Base-by-base conservation (phyloP, 2,888 invertebrate genomes). In the Perizoma affinitatum region DNA sequence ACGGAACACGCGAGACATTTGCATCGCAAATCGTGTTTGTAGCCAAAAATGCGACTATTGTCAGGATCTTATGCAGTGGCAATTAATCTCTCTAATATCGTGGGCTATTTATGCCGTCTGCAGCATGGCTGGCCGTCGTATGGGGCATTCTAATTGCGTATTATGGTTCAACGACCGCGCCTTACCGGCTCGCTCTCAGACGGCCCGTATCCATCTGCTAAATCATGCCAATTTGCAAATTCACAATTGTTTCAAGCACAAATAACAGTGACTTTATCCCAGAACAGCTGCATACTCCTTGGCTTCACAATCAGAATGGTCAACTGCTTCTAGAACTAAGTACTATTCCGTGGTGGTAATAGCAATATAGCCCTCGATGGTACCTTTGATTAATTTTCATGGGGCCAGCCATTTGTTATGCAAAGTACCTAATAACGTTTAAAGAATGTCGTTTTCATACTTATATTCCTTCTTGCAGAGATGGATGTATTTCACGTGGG, bases 401-500 rank as follows among this genome's bases (percentile, higher is more conserved):
- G 1, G 22, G 22, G 3, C 3, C 22, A 22, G 22, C 3, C 22
- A 22, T 22, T 22, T 1, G 22, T 22, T 22, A 2, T 22, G 3
- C 1, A 22, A 22, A 22, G 22, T 22, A 22, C 22, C 22, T 22
- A 22, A 22, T 22, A 22, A 22, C 22, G 22, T n/a, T n/a, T n/a
- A n/a, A n/a, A n/a, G n/a, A 22, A 22, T 22, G 3, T 22, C 22
- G 22, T 58, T 38, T 6, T 6, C 4, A 38, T 38, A 38, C 5
- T 38, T 38, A 38, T 38, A 38, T 38, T 38, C 46, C 11, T 52
- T 50, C 4, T 83, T 81, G 6, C 85, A 90, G 90, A 87, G 73
- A 90, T 98, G 78, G 95, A 96, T 72, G 95, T 97, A 63, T 97
- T 97, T 83, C 96, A 97, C 85, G 95, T 95, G 9, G 97, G 97